These are phyloP conservation scores for Lordiphosa andalusiaca DNA, from an alignment of 2,888 invertebrate genomes.

Conservation along the genomic window DNA sequence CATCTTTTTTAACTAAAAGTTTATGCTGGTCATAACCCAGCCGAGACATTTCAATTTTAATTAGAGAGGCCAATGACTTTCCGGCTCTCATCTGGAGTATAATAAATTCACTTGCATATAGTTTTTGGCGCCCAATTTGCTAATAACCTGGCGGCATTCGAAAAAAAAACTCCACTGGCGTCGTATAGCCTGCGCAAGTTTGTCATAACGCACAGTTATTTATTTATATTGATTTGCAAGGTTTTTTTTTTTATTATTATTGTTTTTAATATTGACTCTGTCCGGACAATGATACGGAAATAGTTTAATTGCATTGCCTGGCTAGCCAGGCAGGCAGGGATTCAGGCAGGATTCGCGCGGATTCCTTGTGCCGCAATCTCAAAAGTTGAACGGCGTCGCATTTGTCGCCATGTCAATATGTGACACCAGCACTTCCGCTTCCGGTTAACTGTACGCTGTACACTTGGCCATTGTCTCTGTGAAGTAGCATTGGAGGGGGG, in stretches of 20 bases:
- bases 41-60: too few species aligned
- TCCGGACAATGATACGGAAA: conserved; percentile 57
- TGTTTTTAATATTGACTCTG: conserved; percentile 24
- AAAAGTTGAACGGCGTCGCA: conserved; percentile 51
- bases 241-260: conserved; percentile 40
- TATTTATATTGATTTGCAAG: conserved; percentile 58
- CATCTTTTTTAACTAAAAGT: too few species aligned
- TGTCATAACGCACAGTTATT: conserved; percentile 48
- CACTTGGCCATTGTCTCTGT: conserved; percentile 2
- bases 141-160: conserved; percentile 49
- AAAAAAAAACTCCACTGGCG: conserved; percentile 28
- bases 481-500: background rate
- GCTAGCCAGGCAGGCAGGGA: conserved; percentile 21
- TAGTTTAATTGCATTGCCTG: conserved; percentile 69
- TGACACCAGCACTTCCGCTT: conserved; percentile 71
- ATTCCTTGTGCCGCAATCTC: conserved; percentile 61
- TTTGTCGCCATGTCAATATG: conserved; percentile 71
- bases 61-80: too few species aligned
- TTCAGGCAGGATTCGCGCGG: background rate
- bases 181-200: conserved; percentile 58
- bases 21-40: too few species aligned
- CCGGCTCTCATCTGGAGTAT: too few species aligned
- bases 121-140: conserved; percentile 66
- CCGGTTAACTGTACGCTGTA: conserved; percentile 43
- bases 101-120: conserved; percentile 16